These are phyloP conservation scores for Euphysa ruthae DNA, from an alignment of 30 jellyfish, hydroid and myxozoan genomes.

Conservation along the genomic window DNA sequence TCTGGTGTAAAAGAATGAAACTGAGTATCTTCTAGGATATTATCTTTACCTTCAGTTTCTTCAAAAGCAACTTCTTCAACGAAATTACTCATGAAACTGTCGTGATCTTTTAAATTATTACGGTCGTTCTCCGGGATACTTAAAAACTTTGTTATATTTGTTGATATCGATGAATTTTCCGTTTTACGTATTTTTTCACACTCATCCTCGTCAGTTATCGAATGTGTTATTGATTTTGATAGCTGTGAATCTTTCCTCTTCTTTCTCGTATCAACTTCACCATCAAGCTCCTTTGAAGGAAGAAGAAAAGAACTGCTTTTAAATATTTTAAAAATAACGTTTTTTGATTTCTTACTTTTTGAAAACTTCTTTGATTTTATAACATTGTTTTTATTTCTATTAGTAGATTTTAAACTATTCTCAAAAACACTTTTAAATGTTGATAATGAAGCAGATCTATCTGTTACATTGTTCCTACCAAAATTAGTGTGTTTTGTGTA, in stretches of 20 bases:
- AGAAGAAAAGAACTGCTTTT: neutral
- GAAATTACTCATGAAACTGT: slow-evolving; percentile 19
- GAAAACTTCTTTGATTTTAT: neutral
- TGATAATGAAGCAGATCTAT: slow-evolving; percentile 46
- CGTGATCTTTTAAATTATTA: neutral
- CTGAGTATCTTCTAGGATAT: slow-evolving; percentile 4
- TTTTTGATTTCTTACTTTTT: neutral
- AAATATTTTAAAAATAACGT: neutral
- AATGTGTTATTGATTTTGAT: neutral
- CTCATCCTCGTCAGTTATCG: neutral
- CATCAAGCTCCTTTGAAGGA: neutral
- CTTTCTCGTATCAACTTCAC: neutral
- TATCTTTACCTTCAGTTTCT: slow-evolving; percentile 39
- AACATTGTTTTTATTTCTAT: slow-evolving; percentile 2
- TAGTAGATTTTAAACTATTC: slow-evolving; percentile 19
- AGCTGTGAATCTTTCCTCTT: neutral
- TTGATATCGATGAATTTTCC: slow-evolving; percentile 24
- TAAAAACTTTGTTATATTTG: slow-evolving; percentile 10
- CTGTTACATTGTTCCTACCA: too few relatives aligned
- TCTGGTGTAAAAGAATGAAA: slow-evolving; percentile 9
- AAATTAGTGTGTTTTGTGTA: too few relatives aligned
- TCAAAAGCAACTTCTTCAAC: slow-evolving; percentile 66
- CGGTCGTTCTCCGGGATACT: slow-evolving; percentile 23
- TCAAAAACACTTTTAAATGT: slow-evolving; percentile 72
- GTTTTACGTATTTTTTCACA: neutral